These are phyloP conservation scores for Acanthaster planci DNA, from an alignment of 35 echinoderm and acorn worm genomes.

Conservation along the genomic window DNA sequence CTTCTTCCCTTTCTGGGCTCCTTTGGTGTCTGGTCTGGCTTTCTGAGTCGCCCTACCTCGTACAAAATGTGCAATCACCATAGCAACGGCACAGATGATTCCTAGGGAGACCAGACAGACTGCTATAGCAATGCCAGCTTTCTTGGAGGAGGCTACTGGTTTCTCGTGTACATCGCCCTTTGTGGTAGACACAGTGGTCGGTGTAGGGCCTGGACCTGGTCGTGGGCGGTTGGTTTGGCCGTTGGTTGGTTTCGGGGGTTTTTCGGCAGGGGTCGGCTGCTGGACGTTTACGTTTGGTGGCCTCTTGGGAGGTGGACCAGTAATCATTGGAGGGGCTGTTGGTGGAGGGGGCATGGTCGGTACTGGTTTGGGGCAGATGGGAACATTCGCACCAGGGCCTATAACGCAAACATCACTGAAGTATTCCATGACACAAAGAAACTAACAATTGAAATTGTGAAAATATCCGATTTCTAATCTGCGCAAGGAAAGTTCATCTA, in stretches of 20 bases:
- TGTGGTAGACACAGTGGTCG: neutral
- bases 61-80: neutral
- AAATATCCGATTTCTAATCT: too few species aligned
- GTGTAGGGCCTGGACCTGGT: too few species aligned
- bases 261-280: neutral
- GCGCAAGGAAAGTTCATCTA: too few species aligned
- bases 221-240: too few species aligned
- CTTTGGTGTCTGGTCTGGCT: conserved; percentile 4
- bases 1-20: conserved; percentile 8
- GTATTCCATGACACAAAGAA: neutral
- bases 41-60: neutral
- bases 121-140: neutral
- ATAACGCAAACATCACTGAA: neutral
- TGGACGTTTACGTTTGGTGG: neutral
- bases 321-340: neutral
- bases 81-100: neutral
- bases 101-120: neutral
- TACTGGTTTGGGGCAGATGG: neutral
- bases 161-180: neutral
- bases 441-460: too few species aligned
- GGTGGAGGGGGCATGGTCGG: neutral
- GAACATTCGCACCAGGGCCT: neutral
- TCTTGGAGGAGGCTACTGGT: neutral
- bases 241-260: too few species aligned
- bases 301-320: neutral